These are phyloP conservation scores for Nasonia giraulti DNA, from an alignment of 1,140 invertebrate genomes.

Conservation along the genomic window DNA sequence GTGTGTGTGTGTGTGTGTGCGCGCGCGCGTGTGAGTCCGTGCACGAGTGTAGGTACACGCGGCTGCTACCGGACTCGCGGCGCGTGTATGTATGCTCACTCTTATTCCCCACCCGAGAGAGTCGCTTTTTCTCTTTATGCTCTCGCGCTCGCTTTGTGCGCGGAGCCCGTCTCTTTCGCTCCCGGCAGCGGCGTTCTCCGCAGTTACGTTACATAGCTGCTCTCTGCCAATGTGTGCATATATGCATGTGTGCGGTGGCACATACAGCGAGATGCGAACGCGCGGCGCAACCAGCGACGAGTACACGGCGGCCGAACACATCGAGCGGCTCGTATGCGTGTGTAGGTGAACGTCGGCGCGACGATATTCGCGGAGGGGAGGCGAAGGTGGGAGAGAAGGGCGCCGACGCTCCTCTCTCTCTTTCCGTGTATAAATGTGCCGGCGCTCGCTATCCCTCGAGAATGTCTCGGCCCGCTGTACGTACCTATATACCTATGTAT, in stretches of 20 bases:
- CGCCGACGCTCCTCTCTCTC: slow-evolving; percentile 56
- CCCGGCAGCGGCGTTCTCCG: neutral
- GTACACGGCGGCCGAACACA: neutral
- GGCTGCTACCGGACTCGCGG: slow-evolving; percentile 28
- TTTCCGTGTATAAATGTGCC: slow-evolving; percentile 71
- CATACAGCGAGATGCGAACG: neutral
- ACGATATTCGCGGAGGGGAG: slow-evolving; percentile 59
- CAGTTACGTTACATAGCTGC: neutral
- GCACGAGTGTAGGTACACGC: neutral
- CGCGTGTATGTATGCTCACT: neutral
- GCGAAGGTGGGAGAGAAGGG: slow-evolving; percentile 52
- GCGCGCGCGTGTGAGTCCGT: neutral
- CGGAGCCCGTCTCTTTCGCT: slow-evolving; percentile 15
- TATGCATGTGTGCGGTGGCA: neutral
- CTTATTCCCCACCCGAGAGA: slow-evolving; percentile 3
- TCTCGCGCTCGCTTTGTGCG: neutral
- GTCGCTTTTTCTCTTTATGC: neutral
- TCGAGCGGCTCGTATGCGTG: neutral
- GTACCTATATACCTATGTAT: slow-evolving; percentile 29
- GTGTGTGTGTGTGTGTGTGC: neutral
- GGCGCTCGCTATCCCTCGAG: slow-evolving; percentile 71
- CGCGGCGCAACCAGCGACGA: slow-evolving; percentile 12
- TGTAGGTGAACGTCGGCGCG: slow-evolving; percentile 53
- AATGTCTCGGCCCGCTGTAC: slow-evolving; percentile 54
- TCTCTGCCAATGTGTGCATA: neutral